Base-by-base conservation (phyloP, 2,888 invertebrate genomes). In the Cremastobaeus sp. region DNA sequence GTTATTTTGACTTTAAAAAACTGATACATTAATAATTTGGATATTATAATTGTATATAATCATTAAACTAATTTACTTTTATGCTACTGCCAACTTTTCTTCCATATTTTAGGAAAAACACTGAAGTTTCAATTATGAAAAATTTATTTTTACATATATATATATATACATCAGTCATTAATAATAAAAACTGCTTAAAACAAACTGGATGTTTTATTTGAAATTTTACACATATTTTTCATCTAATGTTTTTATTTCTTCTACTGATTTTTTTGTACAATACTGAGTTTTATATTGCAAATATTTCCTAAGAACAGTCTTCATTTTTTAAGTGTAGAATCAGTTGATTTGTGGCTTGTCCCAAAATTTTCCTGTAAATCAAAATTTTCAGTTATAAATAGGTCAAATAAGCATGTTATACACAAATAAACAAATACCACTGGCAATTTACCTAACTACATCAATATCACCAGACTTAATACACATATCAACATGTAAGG, bases 231-330 rank as follows among this genome's bases (percentile, higher is more conserved):
- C 90, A 78, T 90, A 93, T 48, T 91, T 89, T 70, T 90, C 82
- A 3, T 94, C 95, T 81, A 92, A 90, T 74, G 92, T 89, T 83
- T 92, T 92, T 30, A 96, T 93, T 65, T 88, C 89, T 18, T 91
- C 90, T 0, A 93, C 90, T 50, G 90, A 90, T 5, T 91, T 91
- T 4, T 90, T 88, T 34, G 91, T 91, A 0, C 97, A 97, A 79
- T 92, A 89, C 75, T 91, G 91, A 82, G 93, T 91, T 86, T 98
- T 98, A 75, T 96, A 94, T 73, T 92, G 92, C 54, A 96, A 89
- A 90, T 93, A 97, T 84, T 97, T 97, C 85, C 94, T 95, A 88
- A 93, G 97, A 4, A 98, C 88, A 2, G 92, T 91, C 83, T 94
- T 94, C 94, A 96, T 95, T 86, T 95, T 96, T 79, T 94, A 93